Evolutionary conservation across 2,113 vertebrate species (phyloP).

Genomic region (Mus musculus): DNA sequence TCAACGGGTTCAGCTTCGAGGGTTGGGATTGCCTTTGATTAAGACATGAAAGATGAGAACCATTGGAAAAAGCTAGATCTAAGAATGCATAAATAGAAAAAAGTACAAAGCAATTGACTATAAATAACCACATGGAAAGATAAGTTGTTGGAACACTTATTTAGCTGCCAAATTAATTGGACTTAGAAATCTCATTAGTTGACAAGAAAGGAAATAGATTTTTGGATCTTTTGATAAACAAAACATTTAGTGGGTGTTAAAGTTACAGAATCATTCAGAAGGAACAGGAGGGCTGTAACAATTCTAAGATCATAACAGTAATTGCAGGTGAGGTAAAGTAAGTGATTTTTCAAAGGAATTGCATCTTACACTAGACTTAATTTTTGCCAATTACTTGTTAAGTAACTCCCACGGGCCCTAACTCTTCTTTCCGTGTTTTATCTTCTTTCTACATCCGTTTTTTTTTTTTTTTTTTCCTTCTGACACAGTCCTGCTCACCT

Average conservation of each 20-base stretch:
- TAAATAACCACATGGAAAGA: slow-evolving; percentile 60
- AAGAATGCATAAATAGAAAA: slow-evolving; percentile 46
- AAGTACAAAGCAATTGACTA: slow-evolving; percentile 49
- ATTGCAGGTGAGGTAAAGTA: slow-evolving; percentile 44
- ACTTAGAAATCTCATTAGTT: slow-evolving; percentile 67
- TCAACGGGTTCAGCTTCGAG: neutral
- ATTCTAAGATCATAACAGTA: slow-evolving; percentile 54
- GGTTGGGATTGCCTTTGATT: slow-evolving; percentile 49
- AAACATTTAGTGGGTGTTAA: slow-evolving; percentile 60
- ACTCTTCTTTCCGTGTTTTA: slow-evolving; percentile 13
- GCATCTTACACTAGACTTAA: slow-evolving; percentile 8
- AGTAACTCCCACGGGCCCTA: neutral
- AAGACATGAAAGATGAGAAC: slow-evolving; percentile 53
- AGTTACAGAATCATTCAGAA: slow-evolving; percentile 63
- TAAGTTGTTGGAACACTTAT: slow-evolving; percentile 58
- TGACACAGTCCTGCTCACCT: neutral
- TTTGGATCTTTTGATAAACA: slow-evolving; percentile 71
- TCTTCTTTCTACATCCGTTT: neutral
- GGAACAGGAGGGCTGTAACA: slow-evolving; percentile 32
- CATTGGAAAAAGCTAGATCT: slow-evolving; percentile 48
- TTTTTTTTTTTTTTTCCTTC: slow-evolving; percentile 30
- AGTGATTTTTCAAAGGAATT: slow-evolving; percentile 50
- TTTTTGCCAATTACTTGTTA: slow-evolving; percentile 55
- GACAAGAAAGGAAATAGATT: slow-evolving; percentile 68
- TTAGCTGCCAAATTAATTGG: slow-evolving; percentile 68